Conservation (phyloP, 2,888 invertebrate genomes). For the Caenorhabditis afra region DNA sequence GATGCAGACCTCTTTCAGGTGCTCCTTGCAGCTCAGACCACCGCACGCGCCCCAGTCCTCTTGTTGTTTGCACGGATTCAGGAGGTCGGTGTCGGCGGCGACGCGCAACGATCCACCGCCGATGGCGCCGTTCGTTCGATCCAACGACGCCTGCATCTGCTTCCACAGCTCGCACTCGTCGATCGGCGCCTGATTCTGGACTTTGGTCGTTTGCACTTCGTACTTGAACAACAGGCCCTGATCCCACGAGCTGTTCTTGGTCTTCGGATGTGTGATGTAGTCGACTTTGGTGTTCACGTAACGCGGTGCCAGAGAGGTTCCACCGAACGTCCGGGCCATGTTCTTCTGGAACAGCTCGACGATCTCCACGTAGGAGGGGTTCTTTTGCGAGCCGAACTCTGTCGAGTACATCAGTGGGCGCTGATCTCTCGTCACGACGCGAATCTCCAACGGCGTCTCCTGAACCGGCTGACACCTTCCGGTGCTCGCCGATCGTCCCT, state of each 20-base stretch:
- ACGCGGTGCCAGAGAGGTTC: slow-evolving; percentile 74
- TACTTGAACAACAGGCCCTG: slow-evolving; percentile 80
- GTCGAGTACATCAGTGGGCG: slow-evolving; percentile 78
- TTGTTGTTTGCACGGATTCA: slow-evolving; percentile 75
- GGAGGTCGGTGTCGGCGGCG: slow-evolving; percentile 76
- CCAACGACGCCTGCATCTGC: slow-evolving; percentile 75
- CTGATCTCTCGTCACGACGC: slow-evolving; percentile 71
- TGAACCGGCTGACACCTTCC: slow-evolving; percentile 68
- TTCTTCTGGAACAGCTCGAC: slow-evolving; percentile 75
- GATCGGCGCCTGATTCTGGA: slow-evolving; percentile 64
- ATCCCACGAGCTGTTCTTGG: slow-evolving; percentile 79
- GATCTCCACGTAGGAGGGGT: slow-evolving; percentile 78
- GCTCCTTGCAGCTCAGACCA: slow-evolving; percentile 71
- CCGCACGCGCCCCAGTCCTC: slow-evolving; percentile 74
- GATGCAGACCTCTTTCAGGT: slow-evolving; percentile 75
- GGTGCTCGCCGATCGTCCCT: slow-evolving; percentile 70
- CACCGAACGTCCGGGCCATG: slow-evolving; percentile 77
- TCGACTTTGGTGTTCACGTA: slow-evolving; percentile 77
- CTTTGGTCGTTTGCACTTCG: slow-evolving; percentile 73
- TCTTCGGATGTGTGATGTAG: slow-evolving; percentile 80
- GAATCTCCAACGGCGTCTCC: slow-evolving; percentile 72
- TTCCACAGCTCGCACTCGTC: slow-evolving; percentile 79
- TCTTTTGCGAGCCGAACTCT: slow-evolving; percentile 72
- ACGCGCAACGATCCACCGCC: slow-evolving; percentile 77
- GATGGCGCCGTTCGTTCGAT: slow-evolving; percentile 68